A percentile compares a stretch with the other conserved stretches of the same genome.
Conservation (phyloP, 2,797 vertebrate genomes). For the Gobio occitaniae region DNA sequence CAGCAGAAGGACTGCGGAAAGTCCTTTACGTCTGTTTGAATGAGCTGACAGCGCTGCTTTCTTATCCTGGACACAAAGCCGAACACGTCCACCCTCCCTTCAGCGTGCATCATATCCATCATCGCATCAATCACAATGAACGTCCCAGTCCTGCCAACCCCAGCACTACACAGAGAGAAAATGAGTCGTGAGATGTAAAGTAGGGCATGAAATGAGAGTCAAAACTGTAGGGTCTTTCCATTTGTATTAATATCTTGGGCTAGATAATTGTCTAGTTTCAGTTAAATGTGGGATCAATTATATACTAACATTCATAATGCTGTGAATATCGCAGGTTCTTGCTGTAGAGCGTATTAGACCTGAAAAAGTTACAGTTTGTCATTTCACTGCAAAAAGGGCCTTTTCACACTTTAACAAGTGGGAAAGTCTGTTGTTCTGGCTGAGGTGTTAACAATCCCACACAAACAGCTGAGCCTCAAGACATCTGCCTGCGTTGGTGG, state of each 20-base stretch:
- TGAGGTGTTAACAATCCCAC: slow-evolving; percentile 25
- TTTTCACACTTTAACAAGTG: not conserved
- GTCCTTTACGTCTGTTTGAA: slow-evolving; percentile 93
- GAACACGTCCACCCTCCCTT: slow-evolving; percentile 91
- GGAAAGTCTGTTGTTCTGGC: slow-evolving; percentile 5
- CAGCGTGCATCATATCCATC: slow-evolving; percentile 92
- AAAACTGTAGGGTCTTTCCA: slow-evolving; percentile 23
- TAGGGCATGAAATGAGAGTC: slow-evolving; percentile 22
- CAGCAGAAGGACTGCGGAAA: not conserved
- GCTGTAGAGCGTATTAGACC: not conserved
- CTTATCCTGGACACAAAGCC: slow-evolving; percentile 92
- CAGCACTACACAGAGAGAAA: slow-evolving; percentile 78
- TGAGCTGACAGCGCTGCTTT: slow-evolving; percentile 93
- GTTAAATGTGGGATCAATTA: not conserved
- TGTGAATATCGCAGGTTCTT: slow-evolving; percentile 2
- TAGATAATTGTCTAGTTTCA: not conserved
- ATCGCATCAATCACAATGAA: slow-evolving; percentile 96
- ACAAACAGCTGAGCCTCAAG: slow-evolving; percentile 36
- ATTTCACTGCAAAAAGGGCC: not conserved
- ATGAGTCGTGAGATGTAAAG: slow-evolving; percentile 21
- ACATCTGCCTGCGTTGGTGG: slow-evolving; percentile 32
- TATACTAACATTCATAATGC: not conserved
- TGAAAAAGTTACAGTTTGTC: not conserved
- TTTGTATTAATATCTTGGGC: slow-evolving; percentile 1
- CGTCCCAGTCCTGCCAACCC: slow-evolving; percentile 94